A percentile compares a stretch with the other conserved stretches of the same genome.
Conservation (phyloP, 1,140 invertebrate genomes). For the Tenebrio molitor region DNA sequence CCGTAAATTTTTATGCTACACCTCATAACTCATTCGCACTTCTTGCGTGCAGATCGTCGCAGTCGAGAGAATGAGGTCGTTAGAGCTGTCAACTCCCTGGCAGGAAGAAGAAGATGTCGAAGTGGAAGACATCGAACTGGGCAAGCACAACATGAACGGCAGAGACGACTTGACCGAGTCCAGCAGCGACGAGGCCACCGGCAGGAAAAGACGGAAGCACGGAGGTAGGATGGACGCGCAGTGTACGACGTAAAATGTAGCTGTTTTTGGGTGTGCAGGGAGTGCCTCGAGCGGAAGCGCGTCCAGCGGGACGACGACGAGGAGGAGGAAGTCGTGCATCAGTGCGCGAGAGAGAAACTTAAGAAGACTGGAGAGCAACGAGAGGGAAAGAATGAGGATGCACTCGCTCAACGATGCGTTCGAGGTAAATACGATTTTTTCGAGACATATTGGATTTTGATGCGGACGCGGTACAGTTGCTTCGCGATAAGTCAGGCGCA, state of each 20-base stretch:
- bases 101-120: conserved; percentile 65
- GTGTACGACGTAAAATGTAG: not conserved
- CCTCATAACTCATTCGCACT: not conserved
- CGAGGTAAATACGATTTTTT: conserved; percentile 75
- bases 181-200: conserved; percentile 64
- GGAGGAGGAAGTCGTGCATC: conserved; percentile 72
- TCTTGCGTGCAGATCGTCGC: not conserved
- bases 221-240: conserved; percentile 57
- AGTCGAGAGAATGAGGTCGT: conserved; percentile 63
- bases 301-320: conserved; percentile 62
- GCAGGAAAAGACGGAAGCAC: conserved; percentile 63
- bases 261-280: conserved; percentile 50
- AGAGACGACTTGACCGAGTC: conserved; percentile 64
- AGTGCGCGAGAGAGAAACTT: conserved; percentile 87
- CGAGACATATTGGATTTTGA: too few relatives aligned
- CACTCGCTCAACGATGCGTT: conserved; percentile 94
- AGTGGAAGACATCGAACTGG: conserved; percentile 62
- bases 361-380: conserved; percentile 90
- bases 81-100: conserved; percentile 66
- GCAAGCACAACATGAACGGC: conserved; percentile 60
- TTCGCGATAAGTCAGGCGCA: too few relatives aligned
- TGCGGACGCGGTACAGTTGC: too few relatives aligned
- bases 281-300: conserved; percentile 65
- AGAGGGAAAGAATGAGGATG: conserved; percentile 93
- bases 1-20: not conserved